Evolutionary conservation across 2,888 invertebrate species (phyloP).

Genomic region (Drosophila stalkeri): DNA sequence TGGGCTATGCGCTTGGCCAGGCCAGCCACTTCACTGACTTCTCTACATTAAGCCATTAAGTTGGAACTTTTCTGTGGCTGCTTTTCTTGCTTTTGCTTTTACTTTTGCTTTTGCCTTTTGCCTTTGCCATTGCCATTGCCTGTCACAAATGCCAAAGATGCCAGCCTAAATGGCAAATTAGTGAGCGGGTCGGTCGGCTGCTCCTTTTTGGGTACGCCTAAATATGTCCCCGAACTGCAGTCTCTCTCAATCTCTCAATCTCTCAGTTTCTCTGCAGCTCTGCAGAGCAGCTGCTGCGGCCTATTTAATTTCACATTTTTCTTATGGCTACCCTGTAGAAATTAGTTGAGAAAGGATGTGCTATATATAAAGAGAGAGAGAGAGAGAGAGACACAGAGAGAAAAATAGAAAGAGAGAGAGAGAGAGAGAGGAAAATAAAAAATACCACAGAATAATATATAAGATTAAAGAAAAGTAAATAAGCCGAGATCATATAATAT

Average conservation of each 20-base stretch:
- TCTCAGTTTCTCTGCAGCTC: slow-evolving; percentile 19
- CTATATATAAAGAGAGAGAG: too few relatives aligned
- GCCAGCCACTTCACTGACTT: slow-evolving; percentile 1
- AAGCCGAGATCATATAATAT: too few relatives aligned
- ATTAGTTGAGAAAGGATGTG: background rate
- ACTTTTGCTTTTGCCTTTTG: background rate
- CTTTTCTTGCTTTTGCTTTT: background rate
- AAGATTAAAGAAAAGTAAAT: too few relatives aligned
- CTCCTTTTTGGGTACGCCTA: slow-evolving; percentile 58
- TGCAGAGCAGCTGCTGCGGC: slow-evolving; percentile 42
- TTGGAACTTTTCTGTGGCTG: slow-evolving; percentile 48
- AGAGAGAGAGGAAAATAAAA: too few relatives aligned
- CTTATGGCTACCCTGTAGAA: slow-evolving; percentile 44
- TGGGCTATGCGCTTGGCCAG: slow-evolving; percentile 4
- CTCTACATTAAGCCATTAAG: slow-evolving; percentile 70
- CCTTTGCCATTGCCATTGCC: slow-evolving; percentile 10
- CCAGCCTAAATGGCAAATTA: slow-evolving; percentile 77
- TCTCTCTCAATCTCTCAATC: background rate
- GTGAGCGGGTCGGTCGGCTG: slow-evolving; percentile 51
- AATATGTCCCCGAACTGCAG: slow-evolving; percentile 63
- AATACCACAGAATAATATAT: too few relatives aligned
- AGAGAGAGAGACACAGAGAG: background rate
- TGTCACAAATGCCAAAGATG: slow-evolving; percentile 66
- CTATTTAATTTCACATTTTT: slow-evolving; percentile 69
- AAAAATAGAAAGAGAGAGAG: background rate